Percentiles rank a stretch among this genome's conserved stretches.
phyloP scores from a whole-genome alignment of 2,888 invertebrate genomes.

The Tolmerus cingulatus region DNA sequence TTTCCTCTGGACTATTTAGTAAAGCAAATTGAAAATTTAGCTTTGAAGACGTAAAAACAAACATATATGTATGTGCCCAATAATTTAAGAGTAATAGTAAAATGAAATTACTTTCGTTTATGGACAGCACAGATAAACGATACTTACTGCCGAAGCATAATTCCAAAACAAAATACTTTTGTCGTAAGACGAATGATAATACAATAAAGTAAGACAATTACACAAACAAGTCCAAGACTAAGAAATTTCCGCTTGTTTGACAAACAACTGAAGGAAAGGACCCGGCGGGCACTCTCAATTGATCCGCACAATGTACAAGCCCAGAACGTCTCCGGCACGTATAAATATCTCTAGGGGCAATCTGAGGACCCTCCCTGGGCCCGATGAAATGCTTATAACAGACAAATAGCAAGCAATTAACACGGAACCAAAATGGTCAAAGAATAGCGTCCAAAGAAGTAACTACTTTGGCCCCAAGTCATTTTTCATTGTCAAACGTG shows the following conservation, averaged over 20 bases:
- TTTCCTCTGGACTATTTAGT: too few relatives aligned
- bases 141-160: neutral
- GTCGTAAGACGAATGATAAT: neutral
- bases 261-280: neutral
- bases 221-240: neutral
- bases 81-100: neutral
- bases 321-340: neutral
- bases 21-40: too few relatives aligned
- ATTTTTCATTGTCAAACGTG: constrained; percentile 24
- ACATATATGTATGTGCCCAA: too few relatives aligned
- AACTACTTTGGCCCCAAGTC: neutral
- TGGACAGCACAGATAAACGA: neutral
- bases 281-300: neutral
- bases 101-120: neutral
- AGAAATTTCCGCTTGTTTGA: neutral
- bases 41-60: too few relatives aligned
- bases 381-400: neutral
- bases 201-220: neutral
- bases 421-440: constrained; percentile 15
- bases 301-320: neutral
- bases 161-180: neutral
- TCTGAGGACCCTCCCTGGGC: neutral
- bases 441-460: constrained; percentile 3
- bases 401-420: neutral
- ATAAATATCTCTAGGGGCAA: neutral